Percentiles rank a stretch among this genome's conserved stretches.
Conservation (phyloP, 2,113 vertebrate genomes). For the Physeter macrocephalus region DNA sequence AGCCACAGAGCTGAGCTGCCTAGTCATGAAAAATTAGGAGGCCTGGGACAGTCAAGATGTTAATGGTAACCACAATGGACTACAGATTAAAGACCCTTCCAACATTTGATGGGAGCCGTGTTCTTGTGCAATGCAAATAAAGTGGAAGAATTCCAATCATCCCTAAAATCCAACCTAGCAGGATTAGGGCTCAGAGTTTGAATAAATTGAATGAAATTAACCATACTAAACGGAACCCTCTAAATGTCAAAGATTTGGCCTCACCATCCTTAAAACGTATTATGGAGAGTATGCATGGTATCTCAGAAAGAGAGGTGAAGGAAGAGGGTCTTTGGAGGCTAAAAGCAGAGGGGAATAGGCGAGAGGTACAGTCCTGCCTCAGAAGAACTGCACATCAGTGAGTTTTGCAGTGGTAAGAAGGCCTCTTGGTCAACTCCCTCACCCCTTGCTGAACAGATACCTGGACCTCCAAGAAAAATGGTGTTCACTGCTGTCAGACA, state of each 20-base stretch:
- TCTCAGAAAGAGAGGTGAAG: not conserved
- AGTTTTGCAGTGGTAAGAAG: too few species aligned
- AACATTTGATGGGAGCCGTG: accelerated
- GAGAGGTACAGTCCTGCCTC: not conserved
- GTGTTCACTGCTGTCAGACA: accelerated
- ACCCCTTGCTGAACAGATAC: not conserved
- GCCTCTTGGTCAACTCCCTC: not conserved
- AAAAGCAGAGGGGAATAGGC: accelerated
- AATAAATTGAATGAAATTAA: not conserved
- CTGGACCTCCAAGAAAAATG: not conserved
- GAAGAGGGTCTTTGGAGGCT: too few species aligned
- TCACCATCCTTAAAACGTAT: not conserved
- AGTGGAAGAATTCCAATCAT: too few species aligned
- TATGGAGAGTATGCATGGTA: not conserved
- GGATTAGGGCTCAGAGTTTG: too few species aligned
- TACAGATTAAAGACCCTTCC: not conserved
- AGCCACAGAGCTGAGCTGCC: too few species aligned
- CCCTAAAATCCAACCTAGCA: not conserved
- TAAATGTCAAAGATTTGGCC: not conserved
- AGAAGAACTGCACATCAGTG: not conserved
- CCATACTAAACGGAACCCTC: not conserved
- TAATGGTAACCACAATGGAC: not conserved
- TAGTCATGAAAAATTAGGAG: accelerated
- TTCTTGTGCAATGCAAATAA: not conserved
- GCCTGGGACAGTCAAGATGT: not conserved